Conservation (phyloP, 2,797 vertebrate species). For the Rhabdophis nuchalis region DNA sequence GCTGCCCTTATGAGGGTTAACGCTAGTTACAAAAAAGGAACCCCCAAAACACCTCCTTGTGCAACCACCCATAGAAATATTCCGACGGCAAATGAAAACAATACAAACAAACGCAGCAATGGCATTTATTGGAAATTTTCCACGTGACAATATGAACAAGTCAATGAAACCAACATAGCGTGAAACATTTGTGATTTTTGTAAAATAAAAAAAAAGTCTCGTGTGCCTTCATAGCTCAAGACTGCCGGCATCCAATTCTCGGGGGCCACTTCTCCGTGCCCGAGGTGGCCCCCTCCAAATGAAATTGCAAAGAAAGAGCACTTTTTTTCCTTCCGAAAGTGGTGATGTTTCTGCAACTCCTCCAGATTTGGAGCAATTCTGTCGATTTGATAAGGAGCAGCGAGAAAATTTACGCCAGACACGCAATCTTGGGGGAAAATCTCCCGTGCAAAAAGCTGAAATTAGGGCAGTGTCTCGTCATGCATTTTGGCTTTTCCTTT, state of each 20-base stretch:
- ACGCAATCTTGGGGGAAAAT: background rate
- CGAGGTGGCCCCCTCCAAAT: conserved; percentile 46
- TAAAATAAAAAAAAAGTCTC: conserved; percentile 25
- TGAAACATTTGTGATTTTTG: conserved; percentile 52
- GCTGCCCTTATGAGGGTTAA: too few relatives aligned
- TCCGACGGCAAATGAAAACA: conserved; percentile 36
- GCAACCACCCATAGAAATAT: background rate
- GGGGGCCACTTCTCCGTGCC: conserved; percentile 32
- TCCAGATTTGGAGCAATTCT: conserved; percentile 33
- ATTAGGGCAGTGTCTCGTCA: background rate
- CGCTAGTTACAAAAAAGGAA: background rate
- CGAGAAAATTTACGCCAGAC: background rate
- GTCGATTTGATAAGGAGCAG: conserved; percentile 44
- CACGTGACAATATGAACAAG: conserved; percentile 62
- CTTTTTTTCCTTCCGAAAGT: conserved; percentile 30
- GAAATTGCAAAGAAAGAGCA: conserved; percentile 8
- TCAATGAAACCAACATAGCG: conserved; percentile 50
- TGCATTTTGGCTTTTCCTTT: conserved; percentile 25
- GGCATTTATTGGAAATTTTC: conserved; percentile 73
- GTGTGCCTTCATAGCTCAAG: background rate
- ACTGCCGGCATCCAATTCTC: conserved; percentile 11
- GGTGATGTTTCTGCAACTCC: conserved; percentile 28
- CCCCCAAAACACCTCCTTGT: background rate
- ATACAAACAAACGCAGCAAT: conserved; percentile 60
- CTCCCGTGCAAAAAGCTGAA: background rate